Evolutionary conservation across 2,113 vertebrate genomes (phyloP).

Genomic region (Tretioscincus oriximinensis): DNA sequence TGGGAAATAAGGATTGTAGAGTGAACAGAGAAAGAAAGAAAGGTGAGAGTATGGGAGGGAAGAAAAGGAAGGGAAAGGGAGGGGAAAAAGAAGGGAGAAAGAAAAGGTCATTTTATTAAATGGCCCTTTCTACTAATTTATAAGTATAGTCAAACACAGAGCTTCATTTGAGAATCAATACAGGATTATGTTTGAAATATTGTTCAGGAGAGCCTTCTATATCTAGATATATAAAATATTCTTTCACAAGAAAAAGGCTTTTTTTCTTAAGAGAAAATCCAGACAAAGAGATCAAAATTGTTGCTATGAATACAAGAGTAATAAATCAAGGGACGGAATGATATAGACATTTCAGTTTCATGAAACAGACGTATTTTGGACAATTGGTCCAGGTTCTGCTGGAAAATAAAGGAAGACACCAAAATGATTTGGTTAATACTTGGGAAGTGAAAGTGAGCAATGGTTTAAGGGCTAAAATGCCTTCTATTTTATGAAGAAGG

Average conservation of each 20-base stretch:
- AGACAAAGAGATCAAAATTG: not conserved
- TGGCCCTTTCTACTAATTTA: not conserved
- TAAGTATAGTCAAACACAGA: not conserved
- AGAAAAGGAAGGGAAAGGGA: too few species aligned
- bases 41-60: too few species aligned
- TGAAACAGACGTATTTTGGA: not conserved
- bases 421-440: not conserved
- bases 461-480: slow-evolving; percentile 5
- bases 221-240: not conserved
- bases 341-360: not conserved
- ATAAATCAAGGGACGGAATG: not conserved
- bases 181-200: not conserved
- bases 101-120: too few species aligned
- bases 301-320: not conserved
- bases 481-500: slow-evolving; percentile 23
- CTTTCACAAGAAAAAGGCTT: not conserved
- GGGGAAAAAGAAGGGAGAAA: too few species aligned
- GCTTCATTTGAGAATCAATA: not conserved
- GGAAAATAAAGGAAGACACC: not conserved
- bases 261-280: not conserved
- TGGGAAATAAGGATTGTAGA: too few species aligned
- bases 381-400: not conserved
- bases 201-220: not conserved
- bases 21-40: too few species aligned
- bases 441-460: slow-evolving; percentile 52